Base-by-base conservation (phyloP, 2,888 invertebrate species). In the Zonitis immaculata region DNA sequence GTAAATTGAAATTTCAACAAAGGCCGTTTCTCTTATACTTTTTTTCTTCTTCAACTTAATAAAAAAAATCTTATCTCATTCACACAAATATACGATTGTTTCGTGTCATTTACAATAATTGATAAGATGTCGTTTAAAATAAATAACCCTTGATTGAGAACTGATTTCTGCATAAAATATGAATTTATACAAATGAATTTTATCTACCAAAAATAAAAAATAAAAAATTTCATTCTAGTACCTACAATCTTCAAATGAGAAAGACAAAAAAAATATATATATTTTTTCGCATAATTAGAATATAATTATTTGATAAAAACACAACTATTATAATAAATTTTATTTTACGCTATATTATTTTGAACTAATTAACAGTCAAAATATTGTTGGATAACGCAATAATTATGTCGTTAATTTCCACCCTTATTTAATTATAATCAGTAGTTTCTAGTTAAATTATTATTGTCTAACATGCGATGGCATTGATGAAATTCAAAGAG, bases 331-430 rank as follows among this genome's bases (percentile, higher is more conserved):
- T 4, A 18, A 25, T 25, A 44, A 44, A 44, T 44, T 14, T 27
- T 25, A 22, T 44, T 44, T 44, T n/a, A n/a, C n/a, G n/a, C 9
- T 22, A n/a, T 44, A 16, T 25, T 11, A n/a, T 44, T 27, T 14
- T 16, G 5, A 25, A 22, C 27, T 35, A 35, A 35, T 35, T 35
- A 35, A 44, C 14, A 26, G 22, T 44, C 25, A 26, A 48, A 53
- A 53, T 48, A 49, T n/a, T 44, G 48, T 12, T 35, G 44, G 48
- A 52, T n/a, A 52, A 52, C 45, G 42, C 32, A 44, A 46, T 53
- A 49, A 53, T 53, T 53, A 53, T 44, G 52, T 35, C 45, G 44
- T 53, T 53, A 53, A 53, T 53, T 49, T 47, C 28, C 9, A 44
- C 48, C 49, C 27, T 11, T 28, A n/a, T 35, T 46, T 53, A 45